These are phyloP conservation scores for Basileuterus tristriatus DNA, from an alignment of 2,797 vertebrate species.

Conservation along the genomic window DNA sequence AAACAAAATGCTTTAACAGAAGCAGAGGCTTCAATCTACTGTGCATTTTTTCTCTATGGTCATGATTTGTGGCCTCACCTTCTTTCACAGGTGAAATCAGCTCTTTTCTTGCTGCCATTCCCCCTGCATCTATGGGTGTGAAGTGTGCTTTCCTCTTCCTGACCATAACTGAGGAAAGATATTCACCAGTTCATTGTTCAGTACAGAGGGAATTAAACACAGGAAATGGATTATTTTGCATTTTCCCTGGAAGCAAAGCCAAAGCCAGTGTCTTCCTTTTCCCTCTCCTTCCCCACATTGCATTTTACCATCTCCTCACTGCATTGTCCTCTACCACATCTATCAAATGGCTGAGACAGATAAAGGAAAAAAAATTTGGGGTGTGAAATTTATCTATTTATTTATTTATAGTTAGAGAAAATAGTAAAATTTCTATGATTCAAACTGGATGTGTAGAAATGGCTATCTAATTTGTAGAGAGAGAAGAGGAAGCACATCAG, in stretches of 20 bases:
- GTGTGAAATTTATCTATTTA: not conserved
- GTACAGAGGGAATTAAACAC: not conserved
- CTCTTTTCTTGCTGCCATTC: not conserved
- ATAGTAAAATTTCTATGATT: not conserved
- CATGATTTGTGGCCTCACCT: not conserved
- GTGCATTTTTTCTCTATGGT: not conserved
- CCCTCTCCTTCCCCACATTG: not conserved
- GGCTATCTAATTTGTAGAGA: not conserved
- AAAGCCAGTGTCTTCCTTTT: not conserved
- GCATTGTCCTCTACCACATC: not conserved
- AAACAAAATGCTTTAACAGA: not conserved
- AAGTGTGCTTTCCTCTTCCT: not conserved
- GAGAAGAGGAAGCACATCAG: not conserved
- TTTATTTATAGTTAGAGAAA: not conserved
- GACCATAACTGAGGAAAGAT: not conserved
- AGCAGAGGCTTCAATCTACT: not conserved
- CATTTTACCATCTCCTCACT: not conserved
- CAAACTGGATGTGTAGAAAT: not conserved
- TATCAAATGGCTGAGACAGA: not conserved
- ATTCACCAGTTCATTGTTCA: not conserved
- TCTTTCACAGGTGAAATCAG: not conserved
- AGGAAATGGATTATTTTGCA: not conserved
- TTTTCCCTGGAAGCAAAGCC: not conserved
- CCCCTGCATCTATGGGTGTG: not conserved
- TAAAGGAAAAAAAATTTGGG: not conserved